Base-by-base conservation (phyloP, 2,888 invertebrate genomes). In the Platycheirus albimanus region DNA sequence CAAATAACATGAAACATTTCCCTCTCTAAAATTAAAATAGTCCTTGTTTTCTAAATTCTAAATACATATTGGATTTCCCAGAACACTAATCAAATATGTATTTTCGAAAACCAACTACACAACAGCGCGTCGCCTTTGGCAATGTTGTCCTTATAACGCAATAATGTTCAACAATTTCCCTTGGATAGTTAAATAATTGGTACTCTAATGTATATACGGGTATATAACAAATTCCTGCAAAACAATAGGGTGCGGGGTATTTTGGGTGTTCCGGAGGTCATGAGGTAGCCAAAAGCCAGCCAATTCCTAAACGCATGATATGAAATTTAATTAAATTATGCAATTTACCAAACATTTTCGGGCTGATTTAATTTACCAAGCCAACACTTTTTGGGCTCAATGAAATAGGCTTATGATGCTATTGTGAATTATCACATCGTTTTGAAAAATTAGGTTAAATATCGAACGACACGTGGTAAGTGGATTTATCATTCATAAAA, bases 401-500 rank as follows among this genome's bases (percentile, higher is more conserved):
- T n/a, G n/a, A n/a, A n/a, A n/a, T n/a, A n/a, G n/a, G n/a, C n/a
- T n/a, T n/a, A n/a, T n/a, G n/a, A n/a, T n/a, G n/a, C n/a, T n/a
- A n/a, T n/a, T n/a, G n/a, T n/a, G 5, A 13, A 5, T 47, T n/a
- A n/a, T n/a, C n/a, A 7, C 41, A 30, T 47, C 6, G 7, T 30
- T 61, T 41, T 6, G n/a, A 19, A 72, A 49, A 52, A 52, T 13
- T 17, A 33, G 43, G 52, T 38, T 30, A 38, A 13, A 17, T 28
- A 33, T 8, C 15, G 13, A 6, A 0, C 15, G 10, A 24, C 24
- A 36, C 28, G 13, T n/a, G 13, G 15, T 30, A 33, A 52, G 15
- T 61, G 38, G 71, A 72, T 78, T 70, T 33, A 77, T 64, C 64
- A 41, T 24, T 30, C 66, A 45, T 58, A 67, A n/a, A n/a, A 78